These are phyloP conservation scores for Saccostrea glomerata DNA, from an alignment of 1,140 invertebrate species.

Conservation along the genomic window DNA sequence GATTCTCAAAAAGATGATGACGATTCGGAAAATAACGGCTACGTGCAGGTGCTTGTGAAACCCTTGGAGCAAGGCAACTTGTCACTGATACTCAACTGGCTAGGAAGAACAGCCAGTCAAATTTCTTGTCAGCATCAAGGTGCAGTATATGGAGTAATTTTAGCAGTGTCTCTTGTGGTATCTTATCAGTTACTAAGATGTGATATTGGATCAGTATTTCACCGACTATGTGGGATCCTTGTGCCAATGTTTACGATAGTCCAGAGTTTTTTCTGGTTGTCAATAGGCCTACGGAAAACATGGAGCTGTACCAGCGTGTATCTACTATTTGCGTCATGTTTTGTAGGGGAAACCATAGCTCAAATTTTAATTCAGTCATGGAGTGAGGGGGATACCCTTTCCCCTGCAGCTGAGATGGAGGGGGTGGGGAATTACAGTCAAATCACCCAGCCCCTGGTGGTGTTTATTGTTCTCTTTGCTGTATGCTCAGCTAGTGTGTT, in stretches of 20 bases:
- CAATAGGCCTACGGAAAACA: slow-evolving; percentile 74
- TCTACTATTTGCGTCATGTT: slow-evolving; percentile 77
- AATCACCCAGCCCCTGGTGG: slow-evolving; percentile 71
- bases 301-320: slow-evolving; percentile 79
- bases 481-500: slow-evolving; percentile 75
- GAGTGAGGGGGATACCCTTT: slow-evolving; percentile 44
- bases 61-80: slow-evolving; percentile 74
- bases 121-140: slow-evolving; percentile 70
- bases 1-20: slow-evolving; percentile 74
- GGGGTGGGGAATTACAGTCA: slow-evolving; percentile 55
- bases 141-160: slow-evolving; percentile 68
- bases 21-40: slow-evolving; percentile 75
- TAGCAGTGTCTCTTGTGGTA: slow-evolving; percentile 64
- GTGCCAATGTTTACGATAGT: slow-evolving; percentile 77
- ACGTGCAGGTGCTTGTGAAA: slow-evolving; percentile 76
- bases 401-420: slow-evolving; percentile 37
- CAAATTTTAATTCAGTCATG: slow-evolving; percentile 68
- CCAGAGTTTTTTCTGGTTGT: slow-evolving; percentile 77
- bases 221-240: slow-evolving; percentile 72
- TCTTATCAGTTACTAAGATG: slow-evolving; percentile 72
- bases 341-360: slow-evolving; percentile 75
- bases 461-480: slow-evolving; percentile 72
- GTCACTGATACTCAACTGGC: slow-evolving; percentile 71
- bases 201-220: slow-evolving; percentile 75
- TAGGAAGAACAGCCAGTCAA: slow-evolving; percentile 68